A percentile compares a stretch with the other conserved stretches of the same genome.
phyloP scores from a whole-genome alignment of 2,888 invertebrate genomes.

The Agapostemon virescens region DNA sequence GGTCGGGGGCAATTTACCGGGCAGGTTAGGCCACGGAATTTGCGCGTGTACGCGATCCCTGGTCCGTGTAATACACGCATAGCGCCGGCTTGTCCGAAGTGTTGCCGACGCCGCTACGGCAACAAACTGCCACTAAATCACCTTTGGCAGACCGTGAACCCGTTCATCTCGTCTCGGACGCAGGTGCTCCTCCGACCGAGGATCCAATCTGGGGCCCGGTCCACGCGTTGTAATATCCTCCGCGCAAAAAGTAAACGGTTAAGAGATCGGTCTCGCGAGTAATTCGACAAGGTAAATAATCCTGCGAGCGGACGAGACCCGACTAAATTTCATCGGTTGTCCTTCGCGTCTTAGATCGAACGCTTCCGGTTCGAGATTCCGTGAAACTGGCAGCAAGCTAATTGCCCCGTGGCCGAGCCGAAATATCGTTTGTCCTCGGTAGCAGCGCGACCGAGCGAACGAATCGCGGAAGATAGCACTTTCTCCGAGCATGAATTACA shows the following conservation, averaged over 20 bases:
- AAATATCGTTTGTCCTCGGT: conserved; percentile 31
- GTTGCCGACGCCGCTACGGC: conserved; percentile 63
- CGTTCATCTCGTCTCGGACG: conserved; percentile 62
- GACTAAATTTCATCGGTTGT: neutral
- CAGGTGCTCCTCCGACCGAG: conserved; percentile 51
- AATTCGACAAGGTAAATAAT: conserved; percentile 33
- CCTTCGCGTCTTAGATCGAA: conserved; percentile 6
- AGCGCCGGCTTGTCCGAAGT: conserved; percentile 35
- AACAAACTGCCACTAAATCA: conserved; percentile 77
- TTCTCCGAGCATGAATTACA: conserved; percentile 73
- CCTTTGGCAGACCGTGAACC: conserved; percentile 70
- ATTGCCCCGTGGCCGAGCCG: neutral
- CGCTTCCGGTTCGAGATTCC: neutral
- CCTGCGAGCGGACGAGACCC: neutral
- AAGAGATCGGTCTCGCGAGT: conserved; percentile 27
- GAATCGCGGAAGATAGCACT: conserved; percentile 64
- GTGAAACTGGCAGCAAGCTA: conserved; percentile 8
- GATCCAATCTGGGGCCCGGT: conserved; percentile 41
- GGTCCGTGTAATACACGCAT: conserved; percentile 43
- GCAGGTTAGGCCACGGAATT: neutral
- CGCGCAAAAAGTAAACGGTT: conserved; percentile 34
- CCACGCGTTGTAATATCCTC: conserved; percentile 31
- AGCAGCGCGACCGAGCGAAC: conserved; percentile 64
- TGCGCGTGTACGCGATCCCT: conserved; percentile 20
- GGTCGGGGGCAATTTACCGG: conserved; percentile 41